phyloP scores from a whole-genome alignment of 1,140 invertebrate genomes.

The Leucophenga varia region DNA sequence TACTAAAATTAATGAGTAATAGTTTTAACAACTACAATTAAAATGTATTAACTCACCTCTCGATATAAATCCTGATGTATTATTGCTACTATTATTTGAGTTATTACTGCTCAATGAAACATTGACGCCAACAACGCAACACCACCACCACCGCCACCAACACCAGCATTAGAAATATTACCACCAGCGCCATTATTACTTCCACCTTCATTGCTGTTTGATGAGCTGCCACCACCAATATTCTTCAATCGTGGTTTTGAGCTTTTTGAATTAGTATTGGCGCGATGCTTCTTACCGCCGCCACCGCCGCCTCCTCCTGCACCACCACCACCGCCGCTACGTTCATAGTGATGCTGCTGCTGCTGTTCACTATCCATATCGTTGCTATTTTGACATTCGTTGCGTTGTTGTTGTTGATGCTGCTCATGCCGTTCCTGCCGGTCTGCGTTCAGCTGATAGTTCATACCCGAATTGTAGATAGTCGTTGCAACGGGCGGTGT shows the following conservation, averaged over 20 bases:
- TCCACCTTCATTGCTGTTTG: slow-evolving; percentile 34
- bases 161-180: too few species aligned
- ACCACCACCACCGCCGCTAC: slow-evolving; percentile 31
- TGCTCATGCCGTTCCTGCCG: neutral
- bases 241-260: slow-evolving; percentile 54
- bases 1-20: slow-evolving; percentile 42
- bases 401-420: slow-evolving; percentile 48
- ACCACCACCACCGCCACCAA: slow-evolving; percentile 4
- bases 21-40: slow-evolving; percentile 6
- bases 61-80: slow-evolving; percentile 53
- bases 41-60: slow-evolving; percentile 46
- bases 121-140: slow-evolving; percentile 13
- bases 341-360: slow-evolving; percentile 37
- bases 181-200: slow-evolving; percentile 11
- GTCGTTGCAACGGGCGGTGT: slow-evolving; percentile 15
- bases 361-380: slow-evolving; percentile 25
- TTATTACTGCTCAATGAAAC: slow-evolving; percentile 7
- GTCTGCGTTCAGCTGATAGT: slow-evolving; percentile 31
- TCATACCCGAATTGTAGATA: slow-evolving; percentile 50
- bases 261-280: slow-evolving; percentile 58
- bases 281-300: slow-evolving; percentile 58
- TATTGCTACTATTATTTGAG: slow-evolving; percentile 47
- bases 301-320: slow-evolving; percentile 29
- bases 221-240: slow-evolving; percentile 39
- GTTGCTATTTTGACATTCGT: slow-evolving; percentile 52